These are phyloP conservation scores for Phymatocera aterrima DNA, from an alignment of 2,888 invertebrate species.

Conservation along the genomic window DNA sequence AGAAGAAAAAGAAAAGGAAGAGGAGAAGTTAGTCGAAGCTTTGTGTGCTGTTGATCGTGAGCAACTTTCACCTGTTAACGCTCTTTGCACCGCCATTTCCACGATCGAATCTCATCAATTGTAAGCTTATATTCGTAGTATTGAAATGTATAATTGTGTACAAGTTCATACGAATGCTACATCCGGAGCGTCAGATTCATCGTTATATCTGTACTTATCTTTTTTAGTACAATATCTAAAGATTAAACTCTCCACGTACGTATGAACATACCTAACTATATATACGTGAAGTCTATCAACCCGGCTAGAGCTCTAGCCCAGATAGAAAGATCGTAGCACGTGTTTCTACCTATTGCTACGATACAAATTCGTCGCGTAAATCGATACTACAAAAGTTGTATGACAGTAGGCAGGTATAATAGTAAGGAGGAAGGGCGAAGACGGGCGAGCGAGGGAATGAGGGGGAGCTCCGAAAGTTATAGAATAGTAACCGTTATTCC, in stretches of 20 bases:
- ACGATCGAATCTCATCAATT: slow-evolving; percentile 11
- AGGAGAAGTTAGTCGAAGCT: neutral
- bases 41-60: neutral
- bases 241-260: neutral
- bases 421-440: no score
- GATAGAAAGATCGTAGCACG: neutral
- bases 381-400: neutral
- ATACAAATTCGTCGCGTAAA: neutral
- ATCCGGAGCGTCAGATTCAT: neutral
- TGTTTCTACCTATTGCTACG: neutral
- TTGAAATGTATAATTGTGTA: neutral
- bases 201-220: neutral
- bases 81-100: slow-evolving; percentile 38
- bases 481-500: slow-evolving; percentile 4
- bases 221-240: no score
- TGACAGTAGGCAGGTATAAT: neutral
- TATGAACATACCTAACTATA: neutral
- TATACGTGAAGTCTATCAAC: no score
- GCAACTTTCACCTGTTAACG: slow-evolving; percentile 44
- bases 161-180: neutral
- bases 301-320: no score
- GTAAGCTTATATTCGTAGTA: neutral
- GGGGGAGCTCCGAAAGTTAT: no score
- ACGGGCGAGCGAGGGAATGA: neutral
- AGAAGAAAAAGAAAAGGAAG: no score